These are phyloP conservation scores for Craseonycteris thonglongyai DNA, from an alignment of 2,113 vertebrate genomes.

Conservation along the genomic window DNA sequence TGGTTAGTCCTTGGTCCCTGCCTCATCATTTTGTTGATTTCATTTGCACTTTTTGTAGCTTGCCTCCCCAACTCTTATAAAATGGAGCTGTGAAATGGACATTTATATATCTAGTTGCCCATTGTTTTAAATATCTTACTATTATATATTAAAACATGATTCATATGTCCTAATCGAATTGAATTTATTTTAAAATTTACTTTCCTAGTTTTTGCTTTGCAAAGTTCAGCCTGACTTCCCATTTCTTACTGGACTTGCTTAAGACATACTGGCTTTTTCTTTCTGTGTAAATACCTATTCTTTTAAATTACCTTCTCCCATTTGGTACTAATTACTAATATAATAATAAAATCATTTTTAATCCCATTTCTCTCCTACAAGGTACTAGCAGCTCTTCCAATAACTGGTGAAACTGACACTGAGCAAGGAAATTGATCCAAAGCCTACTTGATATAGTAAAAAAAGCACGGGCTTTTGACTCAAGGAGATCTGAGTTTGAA, in stretches of 20 bases:
- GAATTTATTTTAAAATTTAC: neutral
- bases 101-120: neutral
- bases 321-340: neutral
- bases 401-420: neutral
- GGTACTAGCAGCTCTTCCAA: neutral
- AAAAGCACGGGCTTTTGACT: neutral
- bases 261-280: neutral
- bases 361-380: neutral
- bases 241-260: neutral
- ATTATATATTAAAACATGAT: neutral
- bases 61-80: neutral
- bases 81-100: neutral
- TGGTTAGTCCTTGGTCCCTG: neutral
- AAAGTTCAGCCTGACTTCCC: neutral
- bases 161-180: neutral
- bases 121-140: neutral
- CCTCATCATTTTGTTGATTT: neutral
- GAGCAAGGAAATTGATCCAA: neutral
- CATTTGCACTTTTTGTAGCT: neutral
- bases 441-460: neutral
- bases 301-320: neutral
- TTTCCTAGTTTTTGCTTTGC: neutral
- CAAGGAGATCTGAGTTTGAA: neutral
- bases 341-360: constrained; percentile 21
- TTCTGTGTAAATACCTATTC: neutral